These are phyloP conservation scores for Cyphomyrmex costatus DNA, from an alignment of 1,140 invertebrate species.

Conservation along the genomic window DNA sequence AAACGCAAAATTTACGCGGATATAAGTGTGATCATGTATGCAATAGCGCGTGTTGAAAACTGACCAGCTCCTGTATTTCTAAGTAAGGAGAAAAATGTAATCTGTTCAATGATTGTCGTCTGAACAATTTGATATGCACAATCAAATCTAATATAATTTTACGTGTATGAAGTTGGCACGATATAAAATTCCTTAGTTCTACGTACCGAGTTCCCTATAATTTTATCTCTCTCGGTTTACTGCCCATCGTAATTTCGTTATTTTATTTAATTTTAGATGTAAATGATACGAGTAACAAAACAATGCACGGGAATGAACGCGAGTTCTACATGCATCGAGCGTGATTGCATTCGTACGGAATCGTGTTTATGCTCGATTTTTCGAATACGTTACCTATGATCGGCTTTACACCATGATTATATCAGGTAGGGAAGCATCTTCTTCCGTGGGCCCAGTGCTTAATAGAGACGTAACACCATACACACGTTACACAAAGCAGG, in stretches of 20 bases:
- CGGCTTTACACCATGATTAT: conserved; percentile 45
- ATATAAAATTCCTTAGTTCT: too few species aligned
- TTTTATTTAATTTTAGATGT: not conserved
- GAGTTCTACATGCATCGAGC: not conserved
- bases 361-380: conserved; percentile 27
- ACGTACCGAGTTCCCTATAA: too few species aligned
- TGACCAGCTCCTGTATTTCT: not conserved
- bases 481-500: conserved; percentile 63
- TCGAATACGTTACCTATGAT: conserved; percentile 40
- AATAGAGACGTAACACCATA: conserved; percentile 64
- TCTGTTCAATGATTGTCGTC: not conserved
- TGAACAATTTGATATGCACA: not conserved
- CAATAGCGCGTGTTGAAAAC: not conserved
- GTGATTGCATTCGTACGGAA: not conserved
- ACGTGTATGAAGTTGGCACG: too few species aligned
- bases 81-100: not conserved
- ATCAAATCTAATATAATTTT: conserved; percentile 6
- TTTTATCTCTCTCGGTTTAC: not conserved
- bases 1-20: conserved; percentile 13
- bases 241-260: not conserved
- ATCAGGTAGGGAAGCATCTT: conserved; percentile 47
- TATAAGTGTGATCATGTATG: not conserved
- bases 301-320: not conserved
- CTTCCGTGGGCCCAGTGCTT: conserved; percentile 33
- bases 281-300: not conserved